Conservation (phyloP, 2,113 vertebrate genomes). For the Epinephelus cyanopodus region DNA sequence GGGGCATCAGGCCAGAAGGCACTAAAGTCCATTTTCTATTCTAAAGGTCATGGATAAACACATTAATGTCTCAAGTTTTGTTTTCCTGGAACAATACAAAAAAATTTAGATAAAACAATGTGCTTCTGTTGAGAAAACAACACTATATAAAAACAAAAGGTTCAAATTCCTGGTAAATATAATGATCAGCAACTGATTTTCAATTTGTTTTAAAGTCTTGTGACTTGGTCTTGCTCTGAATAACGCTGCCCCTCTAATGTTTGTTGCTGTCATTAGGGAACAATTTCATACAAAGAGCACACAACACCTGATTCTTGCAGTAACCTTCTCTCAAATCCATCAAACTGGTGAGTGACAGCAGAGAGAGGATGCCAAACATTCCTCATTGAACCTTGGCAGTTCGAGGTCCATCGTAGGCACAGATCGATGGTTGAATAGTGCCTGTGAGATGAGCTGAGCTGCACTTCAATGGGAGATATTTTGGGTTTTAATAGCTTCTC, state of each 20-base stretch:
- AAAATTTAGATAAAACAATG: too few relatives aligned
- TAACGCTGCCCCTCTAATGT: not conserved
- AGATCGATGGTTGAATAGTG: constrained; percentile 27
- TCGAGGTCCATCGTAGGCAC: constrained; percentile 29
- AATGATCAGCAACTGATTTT: too few relatives aligned
- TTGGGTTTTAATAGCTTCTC: constrained; percentile 70
- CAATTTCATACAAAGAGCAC: not conserved
- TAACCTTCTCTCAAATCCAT: constrained; percentile 33
- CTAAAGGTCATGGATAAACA: too few relatives aligned
- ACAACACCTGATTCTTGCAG: constrained; percentile 6
- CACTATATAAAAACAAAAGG: too few relatives aligned
- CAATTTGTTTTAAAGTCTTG: too few relatives aligned
- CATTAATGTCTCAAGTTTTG: too few relatives aligned
- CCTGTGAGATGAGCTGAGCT: constrained; percentile 59
- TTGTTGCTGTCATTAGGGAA: constrained; percentile 9
- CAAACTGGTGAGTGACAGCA: constrained; percentile 29
- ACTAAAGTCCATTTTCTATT: too few relatives aligned
- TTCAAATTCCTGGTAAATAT: too few relatives aligned
- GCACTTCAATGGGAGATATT: constrained; percentile 65
- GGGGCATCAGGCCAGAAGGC: too few relatives aligned
- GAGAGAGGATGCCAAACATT: constrained; percentile 13
- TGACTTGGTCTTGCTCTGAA: not conserved
- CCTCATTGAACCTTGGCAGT: constrained; percentile 46
- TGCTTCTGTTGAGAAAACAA: too few relatives aligned
- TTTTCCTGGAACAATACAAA: too few relatives aligned